phyloP scores from a whole-genome alignment of 2,888 invertebrate species.

The Torymus aiolomorphi region DNA sequence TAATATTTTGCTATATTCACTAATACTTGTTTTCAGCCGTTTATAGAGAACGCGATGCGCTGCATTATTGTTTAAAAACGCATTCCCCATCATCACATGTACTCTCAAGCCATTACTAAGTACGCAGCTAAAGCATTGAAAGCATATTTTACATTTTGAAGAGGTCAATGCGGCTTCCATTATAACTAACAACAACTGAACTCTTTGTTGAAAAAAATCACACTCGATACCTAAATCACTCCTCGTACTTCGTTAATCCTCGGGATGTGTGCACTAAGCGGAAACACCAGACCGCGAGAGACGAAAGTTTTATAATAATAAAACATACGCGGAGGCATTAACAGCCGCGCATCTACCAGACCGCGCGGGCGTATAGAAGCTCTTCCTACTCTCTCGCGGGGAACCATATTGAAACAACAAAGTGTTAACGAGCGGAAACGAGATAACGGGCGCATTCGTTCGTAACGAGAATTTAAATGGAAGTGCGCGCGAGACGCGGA shows the following conservation, averaged over 20 bases:
- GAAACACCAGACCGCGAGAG: background rate
- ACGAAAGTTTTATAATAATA: conserved; percentile 37
- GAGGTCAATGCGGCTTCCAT: too few species aligned
- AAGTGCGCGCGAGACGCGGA: conserved; percentile 22
- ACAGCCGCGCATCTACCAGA: conserved; percentile 1
- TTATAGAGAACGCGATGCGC: too few species aligned
- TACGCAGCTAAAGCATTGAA: too few species aligned
- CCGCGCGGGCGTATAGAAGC: too few species aligned
- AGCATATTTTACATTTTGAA: too few species aligned
- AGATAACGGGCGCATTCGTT: conserved; percentile 55
- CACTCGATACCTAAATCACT: background rate
- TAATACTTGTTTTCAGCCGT: too few species aligned
- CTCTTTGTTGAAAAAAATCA: too few species aligned
- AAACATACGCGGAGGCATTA: conserved; percentile 26
- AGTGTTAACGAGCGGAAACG: conserved; percentile 58
- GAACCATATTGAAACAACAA: conserved; percentile 57
- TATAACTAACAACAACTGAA: too few species aligned
- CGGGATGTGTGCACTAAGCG: background rate
- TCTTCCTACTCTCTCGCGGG: conserved; percentile 4
- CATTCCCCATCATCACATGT: too few species aligned
- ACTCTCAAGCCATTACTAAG: too few species aligned
- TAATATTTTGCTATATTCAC: too few species aligned
- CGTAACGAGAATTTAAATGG: conserved; percentile 57
- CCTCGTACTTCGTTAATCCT: conserved; percentile 7
- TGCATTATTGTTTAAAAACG: too few species aligned